These are phyloP conservation scores for Chelonia mydas DNA, from an alignment of 2,797 vertebrate species.

Conservation along the genomic window DNA sequence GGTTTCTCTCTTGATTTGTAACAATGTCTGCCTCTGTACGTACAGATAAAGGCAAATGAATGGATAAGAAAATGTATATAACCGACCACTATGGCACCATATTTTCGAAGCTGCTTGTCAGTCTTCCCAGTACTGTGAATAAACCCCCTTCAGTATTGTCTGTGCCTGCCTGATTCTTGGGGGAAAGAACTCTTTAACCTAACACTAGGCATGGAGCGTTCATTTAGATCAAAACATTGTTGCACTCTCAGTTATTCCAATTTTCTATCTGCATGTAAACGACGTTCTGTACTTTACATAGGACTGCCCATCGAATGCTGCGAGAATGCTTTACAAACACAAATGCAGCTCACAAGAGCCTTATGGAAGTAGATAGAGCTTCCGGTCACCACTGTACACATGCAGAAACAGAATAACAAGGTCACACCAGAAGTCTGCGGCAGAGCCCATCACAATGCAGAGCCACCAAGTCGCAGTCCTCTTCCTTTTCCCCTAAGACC, in stretches of 20 bases:
- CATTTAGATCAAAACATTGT: background rate
- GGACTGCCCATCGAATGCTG: background rate
- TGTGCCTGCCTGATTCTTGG: too few species aligned
- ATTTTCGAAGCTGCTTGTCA: too few species aligned
- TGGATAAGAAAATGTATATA: too few species aligned
- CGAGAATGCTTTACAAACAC: background rate
- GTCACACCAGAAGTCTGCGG: fast-evolving
- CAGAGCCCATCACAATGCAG: background rate
- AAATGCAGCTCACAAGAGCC: background rate
- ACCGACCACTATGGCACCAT: too few species aligned
- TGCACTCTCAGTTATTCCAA: background rate
- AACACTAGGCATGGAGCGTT: too few species aligned
- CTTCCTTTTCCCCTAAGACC: background rate
- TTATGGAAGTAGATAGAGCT: background rate
- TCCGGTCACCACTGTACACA: background rate
- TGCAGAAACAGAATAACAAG: background rate
- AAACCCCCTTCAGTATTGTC: too few species aligned
- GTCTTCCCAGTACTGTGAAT: too few species aligned
- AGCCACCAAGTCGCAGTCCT: background rate
- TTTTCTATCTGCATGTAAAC: background rate
- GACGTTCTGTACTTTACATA: background rate
- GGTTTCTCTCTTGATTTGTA: too few species aligned
- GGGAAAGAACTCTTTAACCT: too few species aligned
- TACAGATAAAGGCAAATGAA: too few species aligned
- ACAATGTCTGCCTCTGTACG: too few species aligned